Base-by-base conservation (phyloP, 2,888 invertebrate genomes). In the Gerris lacustris region DNA sequence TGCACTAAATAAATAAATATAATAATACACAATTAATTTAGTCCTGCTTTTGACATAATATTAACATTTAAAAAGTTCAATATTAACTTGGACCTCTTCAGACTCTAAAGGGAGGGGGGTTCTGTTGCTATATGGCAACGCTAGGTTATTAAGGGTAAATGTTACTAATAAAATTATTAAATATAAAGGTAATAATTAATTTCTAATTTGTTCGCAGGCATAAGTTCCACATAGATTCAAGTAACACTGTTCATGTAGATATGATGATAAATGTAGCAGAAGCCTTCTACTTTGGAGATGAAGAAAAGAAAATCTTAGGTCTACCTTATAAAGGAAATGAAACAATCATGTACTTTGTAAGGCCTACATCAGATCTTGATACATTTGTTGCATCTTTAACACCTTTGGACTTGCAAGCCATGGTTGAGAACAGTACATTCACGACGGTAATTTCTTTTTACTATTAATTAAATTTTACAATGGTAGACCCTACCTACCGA, bases 301-400 rank as follows among this genome's bases (percentile, higher is more conserved):
- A 76, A 15, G 76, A 78, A 74, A 77, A 86, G 77, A 86, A 88
- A 76, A 85, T 90, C 77, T 76, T 90, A 73, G 87, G 86, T 0
- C 80, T 91, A 6, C 90, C 90, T 0, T 91, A 91, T 79, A 87
- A 88, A 79, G 88, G 88, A 71, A 84, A 83, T 69, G 81, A 83
- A 75, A 75, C 77, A 5, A 83, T 82, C 0, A 86, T 91, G 85
- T 89, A 88, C 77, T 83, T 87, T 2, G 77, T 91, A 6, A 82
- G 88, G 75, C 90, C 91, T 0, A 80, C 82, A 7, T 82, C 83
- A 0, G 83, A 82, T 63, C 78, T 78, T 6, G 75, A 80, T 6
- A 83, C 79, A 45, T 77, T 88, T 63, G 77, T 80, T 6, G 79
- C 82, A 1, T 77, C 63, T 9, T 75, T 87, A 55, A 80, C 88